Conservation (phyloP, 37 sponge, comb jelly and placozoan genomes). For the Corticium candelabrum region DNA sequence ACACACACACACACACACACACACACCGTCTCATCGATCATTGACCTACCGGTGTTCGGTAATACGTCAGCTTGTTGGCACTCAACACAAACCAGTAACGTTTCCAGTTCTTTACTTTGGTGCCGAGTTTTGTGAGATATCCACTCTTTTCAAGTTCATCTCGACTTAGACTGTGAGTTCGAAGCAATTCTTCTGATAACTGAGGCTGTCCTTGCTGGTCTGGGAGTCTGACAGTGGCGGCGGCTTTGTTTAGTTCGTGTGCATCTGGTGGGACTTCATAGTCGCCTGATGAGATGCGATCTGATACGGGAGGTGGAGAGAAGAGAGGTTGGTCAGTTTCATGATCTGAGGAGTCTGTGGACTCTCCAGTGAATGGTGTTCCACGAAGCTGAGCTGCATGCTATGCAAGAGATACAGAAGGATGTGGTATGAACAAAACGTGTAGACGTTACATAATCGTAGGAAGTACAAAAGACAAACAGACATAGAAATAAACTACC, state of each 20-base stretch:
- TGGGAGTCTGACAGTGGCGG: not conserved
- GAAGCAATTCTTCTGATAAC: not conserved
- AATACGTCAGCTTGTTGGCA: not conserved
- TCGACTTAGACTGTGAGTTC: not conserved
- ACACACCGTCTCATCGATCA: not conserved
- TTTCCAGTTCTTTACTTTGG: not conserved
- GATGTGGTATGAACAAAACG: too few relatives aligned
- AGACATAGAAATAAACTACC: too few relatives aligned
- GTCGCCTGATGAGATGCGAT: not conserved
- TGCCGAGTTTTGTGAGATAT: not conserved
- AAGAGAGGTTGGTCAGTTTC: not conserved
- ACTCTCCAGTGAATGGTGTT: not conserved
- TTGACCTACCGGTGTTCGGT: not conserved
- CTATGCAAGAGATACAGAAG: too few relatives aligned
- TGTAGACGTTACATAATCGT: too few relatives aligned
- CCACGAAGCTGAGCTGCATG: not conserved
- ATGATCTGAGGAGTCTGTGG: not conserved
- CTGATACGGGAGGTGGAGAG: not conserved
- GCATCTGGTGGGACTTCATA: not conserved
- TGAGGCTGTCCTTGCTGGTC: not conserved
- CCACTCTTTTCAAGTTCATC: not conserved
- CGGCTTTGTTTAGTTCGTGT: not conserved
- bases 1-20: too few relatives aligned
- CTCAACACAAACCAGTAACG: slow-evolving; percentile 2
- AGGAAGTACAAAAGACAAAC: too few relatives aligned